Percentiles rank a stretch among this genome's conserved stretches.
These are phyloP conservation scores for Phaethon lepturus DNA, from an alignment of 2,113 vertebrate genomes.

Conservation along the genomic window DNA sequence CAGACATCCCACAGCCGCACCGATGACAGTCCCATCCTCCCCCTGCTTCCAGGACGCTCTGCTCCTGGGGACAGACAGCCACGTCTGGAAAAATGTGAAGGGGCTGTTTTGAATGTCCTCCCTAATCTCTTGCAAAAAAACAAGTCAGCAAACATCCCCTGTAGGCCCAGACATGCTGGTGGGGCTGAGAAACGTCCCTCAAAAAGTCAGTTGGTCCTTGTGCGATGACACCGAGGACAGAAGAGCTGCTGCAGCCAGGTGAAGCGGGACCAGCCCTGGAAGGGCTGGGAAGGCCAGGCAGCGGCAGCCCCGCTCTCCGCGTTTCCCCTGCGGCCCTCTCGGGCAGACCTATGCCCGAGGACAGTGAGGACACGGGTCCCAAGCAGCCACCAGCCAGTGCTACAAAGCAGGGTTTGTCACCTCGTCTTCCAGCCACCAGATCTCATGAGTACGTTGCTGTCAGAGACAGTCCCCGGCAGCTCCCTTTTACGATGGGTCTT, in stretches of 20 bases:
- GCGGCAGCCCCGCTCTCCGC: neutral
- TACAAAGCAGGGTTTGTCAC: neutral
- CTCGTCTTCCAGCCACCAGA: neutral
- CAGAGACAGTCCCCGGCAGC: neutral
- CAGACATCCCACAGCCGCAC: fast-evolving
- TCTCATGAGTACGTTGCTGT: fast-evolving
- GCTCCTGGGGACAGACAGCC: neutral
- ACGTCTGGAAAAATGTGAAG: neutral
- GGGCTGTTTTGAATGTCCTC: neutral
- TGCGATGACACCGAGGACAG: neutral
- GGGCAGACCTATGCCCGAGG: fast-evolving
- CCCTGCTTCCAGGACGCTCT: too few species aligned
- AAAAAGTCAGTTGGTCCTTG: neutral
- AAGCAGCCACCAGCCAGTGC: neutral
- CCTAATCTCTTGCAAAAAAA: neutral
- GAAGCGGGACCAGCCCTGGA: neutral
- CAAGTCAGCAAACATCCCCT: neutral
- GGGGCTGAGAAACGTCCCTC: neutral
- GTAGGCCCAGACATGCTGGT: neutral
- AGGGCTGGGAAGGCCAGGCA: neutral
- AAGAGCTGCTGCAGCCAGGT: neutral
- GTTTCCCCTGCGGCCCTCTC: too few species aligned
- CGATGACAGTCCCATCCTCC: neutral
- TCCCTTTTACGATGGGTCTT: fast-evolving
- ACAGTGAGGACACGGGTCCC: neutral